Evolutionary conservation across 2,113 vertebrate species (phyloP).

Genomic region (Calonectris borealis): DNA sequence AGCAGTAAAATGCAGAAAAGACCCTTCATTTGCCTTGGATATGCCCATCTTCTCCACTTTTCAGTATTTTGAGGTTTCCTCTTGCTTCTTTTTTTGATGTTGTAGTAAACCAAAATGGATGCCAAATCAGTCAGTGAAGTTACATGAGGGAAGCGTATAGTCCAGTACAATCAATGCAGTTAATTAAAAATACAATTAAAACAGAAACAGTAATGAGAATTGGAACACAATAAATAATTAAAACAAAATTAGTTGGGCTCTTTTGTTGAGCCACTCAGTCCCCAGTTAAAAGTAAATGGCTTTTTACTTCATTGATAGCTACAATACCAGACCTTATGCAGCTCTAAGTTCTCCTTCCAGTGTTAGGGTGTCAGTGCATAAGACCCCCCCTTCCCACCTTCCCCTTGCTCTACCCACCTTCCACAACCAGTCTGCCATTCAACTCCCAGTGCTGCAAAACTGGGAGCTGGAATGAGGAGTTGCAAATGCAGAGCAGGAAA

Average conservation of each 20-base stretch:
- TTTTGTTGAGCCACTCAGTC: not conserved
- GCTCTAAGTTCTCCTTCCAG: not conserved
- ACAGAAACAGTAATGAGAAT: slow-evolving; percentile 21
- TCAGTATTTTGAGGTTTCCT: not conserved
- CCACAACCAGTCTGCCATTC: not conserved
- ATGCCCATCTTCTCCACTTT: not conserved
- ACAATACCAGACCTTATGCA: not conserved
- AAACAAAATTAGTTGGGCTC: slow-evolving; percentile 38
- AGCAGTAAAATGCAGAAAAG: not conserved
- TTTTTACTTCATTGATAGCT: not conserved
- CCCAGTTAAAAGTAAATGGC: not conserved
- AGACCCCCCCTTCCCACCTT: not conserved
- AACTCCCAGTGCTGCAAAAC: not conserved
- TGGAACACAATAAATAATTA: slow-evolving; percentile 56
- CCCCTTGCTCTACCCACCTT: not conserved
- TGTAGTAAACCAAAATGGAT: not conserved
- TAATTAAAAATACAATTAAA: slow-evolving; percentile 68
- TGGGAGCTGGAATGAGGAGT: not conserved
- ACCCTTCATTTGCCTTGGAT: not conserved
- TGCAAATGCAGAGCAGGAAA: not conserved
- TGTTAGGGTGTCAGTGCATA: not conserved
- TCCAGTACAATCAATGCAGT: slow-evolving; percentile 30
- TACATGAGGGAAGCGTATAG: not conserved
- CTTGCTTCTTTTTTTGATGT: not conserved
- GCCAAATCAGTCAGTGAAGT: not conserved